Evolutionary conservation across 2,888 invertebrate species (phyloP), one percentile per base, ranked within the genome.

Genomic region (Agonum fuliginosum): DNA sequence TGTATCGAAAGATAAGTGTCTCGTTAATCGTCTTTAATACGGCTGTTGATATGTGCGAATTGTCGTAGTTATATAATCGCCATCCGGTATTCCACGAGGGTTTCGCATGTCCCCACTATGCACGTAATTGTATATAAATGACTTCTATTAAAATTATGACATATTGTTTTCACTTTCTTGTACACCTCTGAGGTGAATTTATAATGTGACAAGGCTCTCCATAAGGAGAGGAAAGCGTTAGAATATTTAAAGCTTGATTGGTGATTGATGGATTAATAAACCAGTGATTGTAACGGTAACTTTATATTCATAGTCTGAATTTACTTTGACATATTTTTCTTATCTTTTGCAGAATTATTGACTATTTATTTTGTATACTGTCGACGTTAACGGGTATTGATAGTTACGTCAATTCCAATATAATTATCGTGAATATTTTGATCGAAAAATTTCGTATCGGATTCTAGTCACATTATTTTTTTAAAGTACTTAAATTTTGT

Each of bases 91-190:
- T 12, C 22, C 12, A 22, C 51, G 34, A 51, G 73, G 73, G 27
- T 73, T 37, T 41, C 24, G 30, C 1, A 12, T 24, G 30, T n/a
- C 67, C 37, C 12, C n/a, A 12, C n/a, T n/a, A n/a, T n/a, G n/a
- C n/a, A 20, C 37, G 5, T n/a, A 37, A n/a, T 54, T 10, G 65
- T 65, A 74, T 74, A 27, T 46, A 74, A 74, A 74, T 17, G 41
- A 27, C 34, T 22, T 43, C 54, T 8, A 5, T 30, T 3, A 19
- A 14, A 24, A 58, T 74, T 43, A 74, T 74, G 74, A 62, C 74
- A 74, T 65, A 74, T 58, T 74, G 74, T 74, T 74, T 58, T 74
- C 74, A 74, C 74, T 74, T 74, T 74, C 27, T 58, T 41, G 22
- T 10, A 20, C 24, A 24, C 5, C 22, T 20, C 54, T 3, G 4